phyloP scores from a whole-genome alignment of 2,797 vertebrate genomes.

The Myiotriccus ornatus region DNA sequence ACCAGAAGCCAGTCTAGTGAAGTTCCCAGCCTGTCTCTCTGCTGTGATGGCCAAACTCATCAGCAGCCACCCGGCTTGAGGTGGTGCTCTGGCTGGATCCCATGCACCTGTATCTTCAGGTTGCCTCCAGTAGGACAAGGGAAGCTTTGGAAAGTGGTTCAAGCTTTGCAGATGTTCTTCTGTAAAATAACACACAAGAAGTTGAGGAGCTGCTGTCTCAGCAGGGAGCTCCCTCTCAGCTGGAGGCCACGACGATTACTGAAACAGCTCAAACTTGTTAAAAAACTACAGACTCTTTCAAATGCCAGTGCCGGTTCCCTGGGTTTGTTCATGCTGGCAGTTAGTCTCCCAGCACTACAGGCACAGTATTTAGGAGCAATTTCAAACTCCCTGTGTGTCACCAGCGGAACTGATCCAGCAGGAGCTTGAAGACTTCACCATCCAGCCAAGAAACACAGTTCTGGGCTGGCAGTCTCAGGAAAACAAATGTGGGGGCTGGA shows the following conservation, averaged over 20 bases:
- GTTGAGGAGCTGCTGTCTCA: neutral
- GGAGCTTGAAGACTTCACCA: neutral
- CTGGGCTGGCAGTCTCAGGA: neutral
- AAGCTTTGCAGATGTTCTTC: neutral
- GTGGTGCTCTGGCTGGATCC: rapidly evolving
- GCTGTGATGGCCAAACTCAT: neutral
- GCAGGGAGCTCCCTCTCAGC: neutral
- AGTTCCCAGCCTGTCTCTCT: rapidly evolving
- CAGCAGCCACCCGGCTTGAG: neutral
- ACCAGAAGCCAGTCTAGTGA: neutral
- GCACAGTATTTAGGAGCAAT: neutral
- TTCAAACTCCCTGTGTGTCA: neutral
- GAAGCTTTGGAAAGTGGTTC: neutral
- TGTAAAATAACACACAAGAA: neutral
- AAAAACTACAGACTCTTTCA: neutral
- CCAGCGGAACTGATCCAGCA: neutral
- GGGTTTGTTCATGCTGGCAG: rapidly evolving
- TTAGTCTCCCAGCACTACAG: neutral
- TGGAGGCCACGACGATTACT: rapidly evolving
- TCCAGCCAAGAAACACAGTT: neutral
- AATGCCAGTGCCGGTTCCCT: rapidly evolving
- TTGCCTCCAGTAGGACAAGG: neutral
- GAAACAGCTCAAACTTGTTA: neutral
- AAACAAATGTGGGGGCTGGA: neutral
- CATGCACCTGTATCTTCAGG: rapidly evolving